Percentiles rank a stretch among this genome's conserved stretches.
Conservation (phyloP, 2,113 vertebrate genomes). For the Thamnophis sirtalis region DNA sequence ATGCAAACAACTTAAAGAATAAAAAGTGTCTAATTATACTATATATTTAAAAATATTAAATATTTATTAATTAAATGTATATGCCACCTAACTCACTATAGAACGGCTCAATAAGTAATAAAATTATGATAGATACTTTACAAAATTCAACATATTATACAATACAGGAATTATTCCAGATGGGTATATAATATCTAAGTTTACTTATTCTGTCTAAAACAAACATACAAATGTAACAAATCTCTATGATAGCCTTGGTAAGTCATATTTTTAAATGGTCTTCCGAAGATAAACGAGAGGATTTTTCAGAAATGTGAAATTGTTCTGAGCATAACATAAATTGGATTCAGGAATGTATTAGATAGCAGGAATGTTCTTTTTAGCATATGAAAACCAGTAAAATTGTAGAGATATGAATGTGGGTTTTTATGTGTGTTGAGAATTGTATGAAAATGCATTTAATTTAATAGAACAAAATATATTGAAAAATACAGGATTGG, state of each 20-base stretch:
- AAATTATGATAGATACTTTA: background rate
- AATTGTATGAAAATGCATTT: background rate
- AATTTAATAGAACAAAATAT: background rate
- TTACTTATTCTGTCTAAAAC: background rate
- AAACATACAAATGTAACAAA: background rate
- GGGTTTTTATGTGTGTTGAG: background rate
- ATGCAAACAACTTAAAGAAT: background rate
- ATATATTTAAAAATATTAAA: background rate
- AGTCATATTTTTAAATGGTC: background rate
- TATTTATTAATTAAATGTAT: background rate
- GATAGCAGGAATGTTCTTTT: background rate
- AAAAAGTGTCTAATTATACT: background rate
- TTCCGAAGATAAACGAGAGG: background rate
- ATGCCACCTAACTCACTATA: background rate
- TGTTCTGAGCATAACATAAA: background rate
- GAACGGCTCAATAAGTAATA: background rate
- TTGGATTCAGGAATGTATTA: background rate
- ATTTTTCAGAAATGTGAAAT: background rate
- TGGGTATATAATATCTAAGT: background rate
- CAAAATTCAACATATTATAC: background rate
- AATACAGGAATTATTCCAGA: background rate
- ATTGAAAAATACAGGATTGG: background rate
- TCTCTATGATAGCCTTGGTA: background rate
- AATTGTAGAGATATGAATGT: background rate
- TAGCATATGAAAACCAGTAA: background rate